These are phyloP conservation scores for Caenorhabditis drosophilae DNA, from an alignment of 2,888 invertebrate genomes.

Conservation along the genomic window DNA sequence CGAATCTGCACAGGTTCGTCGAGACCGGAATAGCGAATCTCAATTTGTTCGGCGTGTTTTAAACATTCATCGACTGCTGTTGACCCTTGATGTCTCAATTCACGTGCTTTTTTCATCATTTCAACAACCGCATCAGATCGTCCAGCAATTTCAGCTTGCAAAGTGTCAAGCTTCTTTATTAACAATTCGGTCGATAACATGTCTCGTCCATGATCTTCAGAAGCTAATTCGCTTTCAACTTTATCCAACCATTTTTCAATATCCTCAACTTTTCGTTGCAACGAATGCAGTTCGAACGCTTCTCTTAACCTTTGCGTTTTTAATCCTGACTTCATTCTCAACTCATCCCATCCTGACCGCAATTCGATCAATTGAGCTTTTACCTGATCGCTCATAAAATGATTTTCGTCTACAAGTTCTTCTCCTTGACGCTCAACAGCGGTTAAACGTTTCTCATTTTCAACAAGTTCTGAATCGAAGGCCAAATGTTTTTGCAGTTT, in stretches of 20 bases:
- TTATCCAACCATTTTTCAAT: slow-evolving; percentile 75
- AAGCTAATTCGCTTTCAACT: slow-evolving; percentile 78
- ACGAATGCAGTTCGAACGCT: slow-evolving; percentile 62
- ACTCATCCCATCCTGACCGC: slow-evolving; percentile 84
- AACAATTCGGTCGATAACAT: slow-evolving; percentile 84
- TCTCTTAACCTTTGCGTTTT: slow-evolving; percentile 73
- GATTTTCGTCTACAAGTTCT: slow-evolving; percentile 77
- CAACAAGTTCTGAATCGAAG: slow-evolving; percentile 90
- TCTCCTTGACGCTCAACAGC: slow-evolving; percentile 70
- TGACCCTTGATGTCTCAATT: slow-evolving; percentile 44
- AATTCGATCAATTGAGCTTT: slow-evolving; percentile 83
- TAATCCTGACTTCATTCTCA: slow-evolving; percentile 79
- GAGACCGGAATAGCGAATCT: slow-evolving; percentile 73
- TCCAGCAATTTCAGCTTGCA: slow-evolving; percentile 59
- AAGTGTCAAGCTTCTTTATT: slow-evolving; percentile 73
- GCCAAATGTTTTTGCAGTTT: slow-evolving; percentile 80
- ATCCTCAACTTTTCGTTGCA: slow-evolving; percentile 82
- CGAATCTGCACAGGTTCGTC: slow-evolving; percentile 72
- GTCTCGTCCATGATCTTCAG: slow-evolving; percentile 85
- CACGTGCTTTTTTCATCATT: slow-evolving; percentile 70
- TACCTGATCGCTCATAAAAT: slow-evolving; percentile 81
- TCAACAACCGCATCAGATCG: slow-evolving; percentile 54
- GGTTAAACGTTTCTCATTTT: slow-evolving; percentile 76
- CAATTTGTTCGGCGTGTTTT: slow-evolving; percentile 74
- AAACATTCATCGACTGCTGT: slow-evolving; percentile 73